Conservation (phyloP, 2,113 vertebrate genomes). For the Willisornis vidua region DNA sequence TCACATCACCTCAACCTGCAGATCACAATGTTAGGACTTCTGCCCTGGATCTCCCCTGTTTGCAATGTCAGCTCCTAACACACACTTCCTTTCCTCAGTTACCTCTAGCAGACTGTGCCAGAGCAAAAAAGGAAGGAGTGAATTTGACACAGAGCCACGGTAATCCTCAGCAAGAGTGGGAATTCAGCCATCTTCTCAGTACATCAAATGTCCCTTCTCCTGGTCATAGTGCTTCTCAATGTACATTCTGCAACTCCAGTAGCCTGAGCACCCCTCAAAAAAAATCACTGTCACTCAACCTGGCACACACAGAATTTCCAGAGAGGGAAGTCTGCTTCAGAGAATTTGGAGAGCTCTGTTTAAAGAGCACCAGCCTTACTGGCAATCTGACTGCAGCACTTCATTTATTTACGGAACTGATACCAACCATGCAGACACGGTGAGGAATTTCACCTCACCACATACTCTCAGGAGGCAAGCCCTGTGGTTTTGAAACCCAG, state of each 20-base stretch:
- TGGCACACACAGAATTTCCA: not conserved
- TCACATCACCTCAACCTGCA: not conserved
- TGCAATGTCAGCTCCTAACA: not conserved
- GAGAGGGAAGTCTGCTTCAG: not conserved
- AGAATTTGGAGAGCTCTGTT: not conserved
- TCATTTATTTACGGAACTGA: not conserved
- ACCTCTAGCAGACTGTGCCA: not conserved
- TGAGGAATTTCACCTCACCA: not conserved
- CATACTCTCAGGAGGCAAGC: not conserved
- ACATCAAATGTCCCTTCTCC: not conserved
- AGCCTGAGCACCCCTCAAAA: not conserved
- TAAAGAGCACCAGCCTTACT: not conserved
- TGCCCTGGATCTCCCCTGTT: not conserved
- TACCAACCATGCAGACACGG: not conserved
- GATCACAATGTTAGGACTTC: not conserved
- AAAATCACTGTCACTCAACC: not conserved
- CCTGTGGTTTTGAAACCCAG: not conserved
- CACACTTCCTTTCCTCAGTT: not conserved
- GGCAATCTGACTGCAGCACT: not conserved
- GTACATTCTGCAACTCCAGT: not conserved
- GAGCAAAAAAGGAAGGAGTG: not conserved
- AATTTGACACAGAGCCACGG: not conserved
- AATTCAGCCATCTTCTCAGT: not conserved
- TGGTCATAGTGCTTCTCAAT: not conserved
- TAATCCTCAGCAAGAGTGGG: not conserved